A percentile compares a stretch with the other conserved stretches of the same genome.
phyloP scores from a whole-genome alignment of 2,888 invertebrate species.

The Noctua pronuba region DNA sequence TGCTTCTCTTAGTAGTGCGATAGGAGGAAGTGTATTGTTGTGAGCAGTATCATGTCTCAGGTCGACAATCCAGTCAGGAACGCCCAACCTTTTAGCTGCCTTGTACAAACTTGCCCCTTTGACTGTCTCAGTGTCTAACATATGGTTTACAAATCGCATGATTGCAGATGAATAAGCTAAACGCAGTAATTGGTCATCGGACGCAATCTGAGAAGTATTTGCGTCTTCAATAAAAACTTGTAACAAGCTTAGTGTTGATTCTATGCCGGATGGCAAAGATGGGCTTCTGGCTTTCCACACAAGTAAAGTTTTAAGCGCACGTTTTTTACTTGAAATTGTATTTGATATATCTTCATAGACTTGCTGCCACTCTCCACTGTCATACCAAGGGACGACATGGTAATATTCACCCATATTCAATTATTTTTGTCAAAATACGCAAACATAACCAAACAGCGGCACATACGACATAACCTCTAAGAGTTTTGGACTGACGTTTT shows the following conservation, averaged over 20 bases:
- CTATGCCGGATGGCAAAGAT: constrained; percentile 90
- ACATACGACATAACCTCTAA: constrained; percentile 25
- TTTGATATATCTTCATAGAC: constrained; percentile 86
- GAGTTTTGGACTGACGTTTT: constrained; percentile 7
- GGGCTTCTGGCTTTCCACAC: constrained; percentile 91
- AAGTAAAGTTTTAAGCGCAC: constrained; percentile 86
- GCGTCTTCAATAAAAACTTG: constrained; percentile 87
- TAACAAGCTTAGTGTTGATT: constrained; percentile 90
- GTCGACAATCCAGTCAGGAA: constrained; percentile 95
- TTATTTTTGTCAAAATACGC: background rate
- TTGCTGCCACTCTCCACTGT: constrained; percentile 88
- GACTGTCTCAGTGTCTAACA: constrained; percentile 89
- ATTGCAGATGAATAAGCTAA: constrained; percentile 91
- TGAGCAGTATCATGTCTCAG: constrained; percentile 95
- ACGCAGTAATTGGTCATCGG: constrained; percentile 86
- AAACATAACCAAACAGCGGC: background rate
- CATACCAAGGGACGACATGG: constrained; percentile 86
- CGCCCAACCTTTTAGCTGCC: constrained; percentile 91
- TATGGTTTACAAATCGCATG: constrained; percentile 92
- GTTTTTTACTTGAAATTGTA: constrained; percentile 74
- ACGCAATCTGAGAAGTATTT: constrained; percentile 68
- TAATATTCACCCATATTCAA: constrained; percentile 78
- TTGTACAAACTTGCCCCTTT: constrained; percentile 89
- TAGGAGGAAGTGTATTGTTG: constrained; percentile 92
- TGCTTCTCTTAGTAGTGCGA: constrained; percentile 91